Evolutionary conservation across 2,888 invertebrate genomes (phyloP).

Genomic region (Uropetala carovei): DNA sequence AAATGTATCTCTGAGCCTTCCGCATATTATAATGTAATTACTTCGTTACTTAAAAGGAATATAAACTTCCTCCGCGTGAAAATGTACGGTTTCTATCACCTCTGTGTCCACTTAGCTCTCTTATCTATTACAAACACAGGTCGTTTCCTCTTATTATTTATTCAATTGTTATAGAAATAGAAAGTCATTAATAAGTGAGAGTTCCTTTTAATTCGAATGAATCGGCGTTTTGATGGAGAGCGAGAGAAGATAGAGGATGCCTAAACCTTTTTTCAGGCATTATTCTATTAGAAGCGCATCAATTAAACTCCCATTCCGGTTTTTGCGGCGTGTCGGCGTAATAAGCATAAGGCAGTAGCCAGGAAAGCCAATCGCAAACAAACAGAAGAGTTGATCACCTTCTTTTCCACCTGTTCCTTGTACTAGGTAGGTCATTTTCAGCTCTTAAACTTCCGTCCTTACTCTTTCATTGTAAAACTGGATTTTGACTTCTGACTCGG

Average conservation of each 20-base stretch:
- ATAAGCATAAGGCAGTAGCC: not conserved
- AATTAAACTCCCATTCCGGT: not conserved
- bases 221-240: not conserved
- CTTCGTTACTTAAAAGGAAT: not conserved
- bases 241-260: not conserved
- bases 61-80: not conserved
- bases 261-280: not conserved
- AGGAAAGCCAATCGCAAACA: not conserved
- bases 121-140: not conserved
- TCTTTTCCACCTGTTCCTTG: not conserved
- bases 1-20: no score
- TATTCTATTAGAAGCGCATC: not conserved
- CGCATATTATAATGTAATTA: not conserved
- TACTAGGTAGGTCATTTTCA: not conserved
- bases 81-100: not conserved
- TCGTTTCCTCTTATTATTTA: not conserved
- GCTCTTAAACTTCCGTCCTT: no score
- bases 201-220: conserved; percentile 18
- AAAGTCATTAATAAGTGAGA: not conserved
- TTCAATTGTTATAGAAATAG: not conserved
- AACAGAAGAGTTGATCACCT: not conserved
- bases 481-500: no score
- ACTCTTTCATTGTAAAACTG: no score
- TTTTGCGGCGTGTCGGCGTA: not conserved
- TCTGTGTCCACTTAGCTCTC: not conserved